Conservation (phyloP, 1,140 invertebrate species). For the Megalopta genalis region DNA sequence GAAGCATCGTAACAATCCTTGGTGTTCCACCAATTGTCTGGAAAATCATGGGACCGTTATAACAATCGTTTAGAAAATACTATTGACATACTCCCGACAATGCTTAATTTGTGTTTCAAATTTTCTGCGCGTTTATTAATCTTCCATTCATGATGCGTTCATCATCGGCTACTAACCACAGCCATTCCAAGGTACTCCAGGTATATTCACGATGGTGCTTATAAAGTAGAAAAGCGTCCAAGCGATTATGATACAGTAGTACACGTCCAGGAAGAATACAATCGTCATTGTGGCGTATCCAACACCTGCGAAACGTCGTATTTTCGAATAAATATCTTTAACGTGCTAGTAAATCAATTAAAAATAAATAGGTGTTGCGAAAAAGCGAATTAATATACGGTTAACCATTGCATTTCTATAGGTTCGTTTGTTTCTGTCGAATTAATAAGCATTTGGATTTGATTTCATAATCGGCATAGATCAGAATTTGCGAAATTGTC, state of each 20-base stretch:
- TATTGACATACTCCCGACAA: too few relatives aligned
- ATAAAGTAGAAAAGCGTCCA: conserved; percentile 85
- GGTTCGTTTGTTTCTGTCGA: too few relatives aligned
- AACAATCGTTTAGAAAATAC: too few relatives aligned
- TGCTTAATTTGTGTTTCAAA: background rate
- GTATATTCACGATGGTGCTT: conserved; percentile 79
- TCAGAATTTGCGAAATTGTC: background rate
- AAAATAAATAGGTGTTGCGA: too few relatives aligned
- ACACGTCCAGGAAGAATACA: conserved; percentile 84
- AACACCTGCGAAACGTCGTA: conserved; percentile 81
- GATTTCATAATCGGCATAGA: too few relatives aligned
- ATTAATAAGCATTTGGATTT: too few relatives aligned
- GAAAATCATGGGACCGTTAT: conserved; percentile 46
- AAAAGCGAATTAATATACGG: too few relatives aligned
- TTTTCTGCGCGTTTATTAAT: background rate
- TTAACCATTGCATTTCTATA: too few relatives aligned
- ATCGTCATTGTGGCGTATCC: conserved; percentile 86
- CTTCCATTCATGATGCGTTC: background rate
- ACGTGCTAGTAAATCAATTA: too few relatives aligned
- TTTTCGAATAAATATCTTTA: too few relatives aligned
- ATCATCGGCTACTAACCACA: conserved; percentile 79
- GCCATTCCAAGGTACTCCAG: conserved; percentile 81
- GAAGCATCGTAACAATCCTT: conserved; percentile 75
- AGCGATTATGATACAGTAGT: conserved; percentile 84
- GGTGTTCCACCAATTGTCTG: conserved; percentile 83